Evolutionary conservation across 2,888 invertebrate species (phyloP).

Genomic region (Mylabris sibirica): DNA sequence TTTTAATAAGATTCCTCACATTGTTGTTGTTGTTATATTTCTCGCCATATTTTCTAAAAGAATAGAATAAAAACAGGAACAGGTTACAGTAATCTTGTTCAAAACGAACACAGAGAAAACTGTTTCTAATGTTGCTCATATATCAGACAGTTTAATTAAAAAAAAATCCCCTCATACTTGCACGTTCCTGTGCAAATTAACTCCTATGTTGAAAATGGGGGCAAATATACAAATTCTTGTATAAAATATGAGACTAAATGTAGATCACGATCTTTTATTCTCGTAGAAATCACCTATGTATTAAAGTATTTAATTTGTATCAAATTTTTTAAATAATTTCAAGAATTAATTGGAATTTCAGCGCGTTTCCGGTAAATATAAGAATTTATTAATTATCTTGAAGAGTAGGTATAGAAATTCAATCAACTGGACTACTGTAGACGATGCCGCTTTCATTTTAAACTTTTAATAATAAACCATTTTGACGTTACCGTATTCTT

Average conservation of each 20-base stretch:
- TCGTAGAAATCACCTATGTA: background rate
- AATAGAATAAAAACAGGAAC: background rate
- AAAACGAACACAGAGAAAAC: background rate
- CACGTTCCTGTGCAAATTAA: constrained; percentile 25
- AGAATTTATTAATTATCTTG: too few relatives aligned
- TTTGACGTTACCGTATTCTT: too few relatives aligned
- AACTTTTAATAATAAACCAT: too few relatives aligned
- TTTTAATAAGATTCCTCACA: background rate
- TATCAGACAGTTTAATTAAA: background rate
- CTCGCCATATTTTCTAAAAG: background rate
- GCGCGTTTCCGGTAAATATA: too few relatives aligned
- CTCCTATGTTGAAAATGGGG: constrained; percentile 15
- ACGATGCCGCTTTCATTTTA: too few relatives aligned
- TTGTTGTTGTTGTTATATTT: background rate
- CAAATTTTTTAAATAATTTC: too few relatives aligned
- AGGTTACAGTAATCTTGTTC: background rate
- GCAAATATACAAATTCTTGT: constrained; percentile 31
- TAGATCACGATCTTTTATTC: background rate
- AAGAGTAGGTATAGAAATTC: background rate
- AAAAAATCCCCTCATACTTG: constrained; percentile 22
- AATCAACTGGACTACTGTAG: too few relatives aligned
- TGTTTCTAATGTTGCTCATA: background rate
- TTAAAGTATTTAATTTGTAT: too few relatives aligned
- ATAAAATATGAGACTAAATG: constrained; percentile 29
- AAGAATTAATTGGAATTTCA: too few relatives aligned